These are phyloP conservation scores for Formica selysi DNA, from an alignment of 1,140 invertebrate species.

Conservation along the genomic window DNA sequence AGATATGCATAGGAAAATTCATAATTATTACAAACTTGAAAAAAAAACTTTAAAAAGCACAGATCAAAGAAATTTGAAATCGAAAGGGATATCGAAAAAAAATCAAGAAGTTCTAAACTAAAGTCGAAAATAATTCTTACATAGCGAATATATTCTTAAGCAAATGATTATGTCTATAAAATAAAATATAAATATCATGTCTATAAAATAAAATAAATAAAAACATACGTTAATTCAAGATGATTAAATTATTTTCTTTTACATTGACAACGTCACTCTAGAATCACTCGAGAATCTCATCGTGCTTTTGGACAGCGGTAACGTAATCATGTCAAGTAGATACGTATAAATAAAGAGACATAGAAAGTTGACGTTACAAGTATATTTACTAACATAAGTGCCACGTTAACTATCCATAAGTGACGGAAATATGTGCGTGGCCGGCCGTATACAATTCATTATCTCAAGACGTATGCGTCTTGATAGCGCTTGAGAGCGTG, in stretches of 20 bases:
- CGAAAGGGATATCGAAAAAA: no score
- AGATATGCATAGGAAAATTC: no score
- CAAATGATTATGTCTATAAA: background rate
- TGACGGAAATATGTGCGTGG: constrained; percentile 39
- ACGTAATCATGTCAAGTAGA: background rate
- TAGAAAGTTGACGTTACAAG: constrained; percentile 50
- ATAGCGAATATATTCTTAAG: background rate
- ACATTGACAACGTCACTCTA: background rate
- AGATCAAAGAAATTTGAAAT: no score
- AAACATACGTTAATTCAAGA: background rate
- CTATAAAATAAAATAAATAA: no score
- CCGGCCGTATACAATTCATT: constrained; percentile 37
- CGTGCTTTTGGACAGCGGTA: background rate
- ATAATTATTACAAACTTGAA: no score
- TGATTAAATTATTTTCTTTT: background rate
- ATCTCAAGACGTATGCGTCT: constrained; percentile 8
- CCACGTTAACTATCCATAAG: constrained; percentile 30
- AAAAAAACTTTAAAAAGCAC: no score
- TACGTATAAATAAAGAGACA: constrained; percentile 14
- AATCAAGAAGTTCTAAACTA: background rate
- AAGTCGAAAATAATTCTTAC: background rate
- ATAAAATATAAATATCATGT: background rate
- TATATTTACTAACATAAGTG: background rate
- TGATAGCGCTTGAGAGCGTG: background rate
- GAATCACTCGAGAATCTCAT: background rate